Percentiles rank a stretch among this genome's conserved stretches.
Evolutionary conservation across 2,113 vertebrate genomes (phyloP).

Genomic region (rabbit (Oryctolagus cuniculus)): DNA sequence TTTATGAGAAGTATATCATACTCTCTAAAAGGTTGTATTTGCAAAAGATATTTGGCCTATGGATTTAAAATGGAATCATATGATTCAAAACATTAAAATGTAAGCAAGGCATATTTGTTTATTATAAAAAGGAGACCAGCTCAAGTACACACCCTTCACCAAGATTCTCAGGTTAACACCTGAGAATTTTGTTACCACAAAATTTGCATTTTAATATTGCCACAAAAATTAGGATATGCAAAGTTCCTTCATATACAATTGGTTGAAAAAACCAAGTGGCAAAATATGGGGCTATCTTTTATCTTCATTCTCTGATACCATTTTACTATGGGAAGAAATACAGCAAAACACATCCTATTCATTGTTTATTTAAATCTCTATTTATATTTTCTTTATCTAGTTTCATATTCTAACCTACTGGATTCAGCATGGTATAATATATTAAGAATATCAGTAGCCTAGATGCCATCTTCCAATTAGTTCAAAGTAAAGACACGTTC

Average conservation of each 20-base stretch:
- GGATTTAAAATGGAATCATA: neutral
- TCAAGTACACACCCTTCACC: neutral
- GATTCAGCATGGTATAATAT: neutral
- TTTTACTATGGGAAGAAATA: neutral
- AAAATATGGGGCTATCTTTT: constrained; percentile 2
- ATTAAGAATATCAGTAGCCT: neutral
- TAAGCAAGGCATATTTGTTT: neutral
- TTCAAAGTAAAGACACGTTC: neutral
- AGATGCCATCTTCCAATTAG: neutral
- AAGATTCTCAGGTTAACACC: constrained; percentile 50
- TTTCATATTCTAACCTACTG: neutral
- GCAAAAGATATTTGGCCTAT: neutral
- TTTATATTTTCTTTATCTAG: neutral
- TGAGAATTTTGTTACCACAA: constrained; percentile 41
- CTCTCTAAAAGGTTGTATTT: neutral
- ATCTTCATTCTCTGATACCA: neutral
- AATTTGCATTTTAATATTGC: constrained; percentile 65
- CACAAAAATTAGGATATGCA: neutral
- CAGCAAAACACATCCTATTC: neutral
- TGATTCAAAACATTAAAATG: constrained; percentile 46
- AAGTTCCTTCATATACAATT: neutral
- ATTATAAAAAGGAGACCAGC: neutral
- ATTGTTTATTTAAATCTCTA: neutral
- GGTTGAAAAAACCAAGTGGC: neutral
- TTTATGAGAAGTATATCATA: neutral